Base-by-base conservation (phyloP, 2,888 invertebrate species). In the Norana najaformis region DNA sequence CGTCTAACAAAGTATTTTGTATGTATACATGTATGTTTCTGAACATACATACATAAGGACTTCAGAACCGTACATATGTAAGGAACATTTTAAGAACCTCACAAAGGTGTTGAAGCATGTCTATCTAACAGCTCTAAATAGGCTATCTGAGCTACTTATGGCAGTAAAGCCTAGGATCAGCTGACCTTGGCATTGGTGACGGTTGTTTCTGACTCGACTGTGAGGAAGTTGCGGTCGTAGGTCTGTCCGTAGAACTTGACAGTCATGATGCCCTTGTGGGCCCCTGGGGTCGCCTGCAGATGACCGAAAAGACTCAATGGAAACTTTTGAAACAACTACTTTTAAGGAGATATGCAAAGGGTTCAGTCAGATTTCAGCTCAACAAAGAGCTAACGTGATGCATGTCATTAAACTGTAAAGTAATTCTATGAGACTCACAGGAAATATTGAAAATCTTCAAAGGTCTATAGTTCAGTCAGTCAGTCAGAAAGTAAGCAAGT, bases 241-340 rank as follows among this genome's bases (percentile, higher is more conserved):
- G 37, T 90, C 47, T 91, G 90, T 35, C 91, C 91, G 47, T 90
- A 91, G 47, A 91, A 91, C 89, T 91, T 91, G 88, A 91, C 91
- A 13, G 88, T 83, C 88, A 83, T 90, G 30, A 85, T 41, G 38
- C 90, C 90, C 34, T n/a, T 37, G 23, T 83, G 38, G 0, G 85
- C 89, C 35, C 88, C 90, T 14, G 35, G 37, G 23, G 89, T 89
- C 34, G 89, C 89, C 90, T 89, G 23, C 37, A 37, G 8, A n/a
- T n/a, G n/a, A 69, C 3, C 30, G n/a, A 69, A 69, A n/a, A n/a
- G 69, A n/a, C 30, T 8, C n/a, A 8, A 69, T n/a, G 69, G 69
- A 69, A 69, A 11, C n/a, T n/a, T 69, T 69, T 69, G n/a, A n/a
- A 6, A n/a, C 69, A 69, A 69, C 69, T n/a, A 69, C n/a, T 30